Evolutionary conservation across 2,888 invertebrate species (phyloP), one percentile per base, ranked within the genome.

Genomic region (Thymelicus lineola): DNA sequence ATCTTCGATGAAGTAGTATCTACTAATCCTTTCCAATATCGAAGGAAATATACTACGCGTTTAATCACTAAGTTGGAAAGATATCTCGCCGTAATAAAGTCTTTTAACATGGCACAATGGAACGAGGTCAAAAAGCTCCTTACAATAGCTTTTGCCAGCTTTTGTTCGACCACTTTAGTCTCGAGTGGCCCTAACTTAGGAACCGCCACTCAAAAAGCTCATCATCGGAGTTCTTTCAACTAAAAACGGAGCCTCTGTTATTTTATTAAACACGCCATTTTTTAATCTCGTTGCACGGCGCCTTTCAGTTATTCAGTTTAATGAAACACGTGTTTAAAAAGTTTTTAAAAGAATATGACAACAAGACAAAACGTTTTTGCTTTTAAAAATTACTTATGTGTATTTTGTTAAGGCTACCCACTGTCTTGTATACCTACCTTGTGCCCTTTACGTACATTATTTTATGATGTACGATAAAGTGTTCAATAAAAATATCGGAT

Each of bases 41-140:
- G 15, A 50, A 17, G 36, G 17, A 63, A 38, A 46, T 50, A 48
- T 46, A 62, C 17, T 15, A 15, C 35, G 15, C 50, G 60, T 61
- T 67, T 60, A 66, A 67, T 28, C 53, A 20, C 38, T 55, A 72
- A 71, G 72, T 42, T 64, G 63, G 58, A 65, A 50, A 66, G 67
- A 62, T 62, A 68, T 63, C 68, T 55, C 53, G 12, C 53, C 50
- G 57, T 69, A 69, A 69, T 64, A 69, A 69, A 69, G 63, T 69
- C 69, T 69, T 64, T 66, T 66, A 57, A 42, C 69, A 58, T 9
- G 9, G 58, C 28, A 80, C 80, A 80, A 79, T 79, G 66, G 76
- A 80, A 76, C 59, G 74, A 74, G 79, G 79, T 79, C 79, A 79
- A 79, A 79, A 78, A 75, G 78, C 73, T 76, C 75, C 78, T 77